Base-by-base conservation (phyloP, 1,140 invertebrate species). In the Bacillus rossius region DNA sequence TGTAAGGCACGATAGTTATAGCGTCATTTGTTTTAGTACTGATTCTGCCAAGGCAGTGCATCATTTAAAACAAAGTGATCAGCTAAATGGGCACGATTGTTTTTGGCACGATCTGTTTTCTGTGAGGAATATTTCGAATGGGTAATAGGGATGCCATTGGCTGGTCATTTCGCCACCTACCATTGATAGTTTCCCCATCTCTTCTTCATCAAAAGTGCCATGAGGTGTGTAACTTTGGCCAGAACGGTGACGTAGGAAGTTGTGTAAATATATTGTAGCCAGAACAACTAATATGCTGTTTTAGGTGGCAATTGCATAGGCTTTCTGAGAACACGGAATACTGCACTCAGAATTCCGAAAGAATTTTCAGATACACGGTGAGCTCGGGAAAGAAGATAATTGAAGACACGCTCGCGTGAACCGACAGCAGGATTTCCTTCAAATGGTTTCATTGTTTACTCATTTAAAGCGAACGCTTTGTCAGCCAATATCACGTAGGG, bases 261-360 rank as follows among this genome's bases (percentile, higher is more conserved):
- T n/a, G 26, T 13, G 23, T 49, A 49, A 49, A 25, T 49, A 49
- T 25, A 49, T 25, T 49, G 23, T 49, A 49, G 22, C 22, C n/a
- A 49, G 47, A 22, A n/a, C 14, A 20, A 20, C 14, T 7, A 20
- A 23, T n/a, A 25, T 22, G 16, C 23, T 49, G 7, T 23, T 49
- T 17, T 20, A 20, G 14, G 19, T 49, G 20, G 16, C 14, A 49
- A 49, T 7, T 17, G 26, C 23, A 20, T 14, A 4, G 17, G 14
- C n/a, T 49, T 49, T 49, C 47, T 49, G 19, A 19, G 19, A n/a
- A 22, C 26, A 49, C 14, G 29, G 5, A 22, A 25, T 20, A 25
- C 14, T 49, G 16, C 14, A 49, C 14, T 22, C 14, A 20, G 14
- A 23, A 20, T 20, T 49, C 14, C 16, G 19, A 17, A 22, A 25